These are phyloP conservation scores for Ianthella basta DNA, from an alignment of 37 sponge, comb jelly and placozoan genomes.

Conservation along the genomic window DNA sequence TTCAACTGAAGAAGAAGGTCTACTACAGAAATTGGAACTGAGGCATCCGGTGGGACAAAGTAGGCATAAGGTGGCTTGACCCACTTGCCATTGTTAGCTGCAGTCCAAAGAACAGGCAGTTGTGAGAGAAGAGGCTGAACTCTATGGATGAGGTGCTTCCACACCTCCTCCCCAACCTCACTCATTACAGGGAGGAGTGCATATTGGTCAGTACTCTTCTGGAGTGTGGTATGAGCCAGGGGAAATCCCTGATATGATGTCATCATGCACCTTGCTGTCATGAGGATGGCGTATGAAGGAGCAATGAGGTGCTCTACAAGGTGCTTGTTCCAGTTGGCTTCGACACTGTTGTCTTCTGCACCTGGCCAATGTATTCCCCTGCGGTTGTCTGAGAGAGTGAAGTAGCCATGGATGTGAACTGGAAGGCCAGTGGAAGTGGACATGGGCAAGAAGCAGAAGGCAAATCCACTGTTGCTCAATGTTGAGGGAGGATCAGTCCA, in stretches of 20 bases:
- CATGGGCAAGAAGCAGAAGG: conserved; percentile 88
- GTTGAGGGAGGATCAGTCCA: conserved; percentile 1
- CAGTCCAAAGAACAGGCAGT: conserved; percentile 53
- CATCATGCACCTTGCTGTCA: conserved; percentile 35
- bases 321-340: conserved; percentile 73
- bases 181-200: conserved; percentile 51
- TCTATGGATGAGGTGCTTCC: conserved; percentile 48
- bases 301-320: conserved; percentile 51
- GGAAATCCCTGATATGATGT: conserved; percentile 18
- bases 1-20: conserved; percentile 20
- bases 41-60: conserved; percentile 27
- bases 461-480: conserved; percentile 45
- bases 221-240: conserved; percentile 3
- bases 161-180: conserved; percentile 33
- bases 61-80: conserved; percentile 40
- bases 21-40: conserved; percentile 15
- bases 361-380: conserved; percentile 80
- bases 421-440: conserved; percentile 62
- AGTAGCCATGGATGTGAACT: conserved; percentile 85
- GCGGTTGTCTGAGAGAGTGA: conserved; percentile 72
- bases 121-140: background rate
- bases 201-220: conserved; percentile 39
- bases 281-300: conserved; percentile 58
- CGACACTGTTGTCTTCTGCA: conserved; percentile 66
- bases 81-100: conserved; percentile 60